phyloP scores from a whole-genome alignment of 2,888 invertebrate species.

The Lithosia quadra region DNA sequence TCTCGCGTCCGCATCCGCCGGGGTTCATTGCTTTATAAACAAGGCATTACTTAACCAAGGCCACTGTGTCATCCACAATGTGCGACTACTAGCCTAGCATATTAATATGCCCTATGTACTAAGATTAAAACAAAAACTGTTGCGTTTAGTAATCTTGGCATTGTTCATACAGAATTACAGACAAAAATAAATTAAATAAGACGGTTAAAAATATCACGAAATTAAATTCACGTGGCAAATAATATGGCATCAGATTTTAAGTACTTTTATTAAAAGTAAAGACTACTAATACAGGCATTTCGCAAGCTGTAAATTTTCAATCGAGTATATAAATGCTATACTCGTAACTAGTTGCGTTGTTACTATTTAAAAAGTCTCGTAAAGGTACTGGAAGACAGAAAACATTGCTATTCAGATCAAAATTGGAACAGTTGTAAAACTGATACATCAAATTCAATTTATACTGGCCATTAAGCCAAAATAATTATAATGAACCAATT shows the following conservation, averaged over 20 bases:
- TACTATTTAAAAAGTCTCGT: slow-evolving; percentile 63
- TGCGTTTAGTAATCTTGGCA: slow-evolving; percentile 65
- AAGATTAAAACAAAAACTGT: slow-evolving; percentile 63
- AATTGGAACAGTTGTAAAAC: slow-evolving; percentile 67
- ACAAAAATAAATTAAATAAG: slow-evolving; percentile 78
- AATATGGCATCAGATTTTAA: slow-evolving; percentile 86
- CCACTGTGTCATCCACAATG: slow-evolving; percentile 82
- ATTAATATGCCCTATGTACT: slow-evolving; percentile 75
- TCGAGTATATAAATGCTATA: slow-evolving; percentile 56
- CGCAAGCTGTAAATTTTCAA: slow-evolving; percentile 47
- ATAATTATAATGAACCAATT: slow-evolving; percentile 73
- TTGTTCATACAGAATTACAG: slow-evolving; percentile 74
- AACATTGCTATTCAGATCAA: slow-evolving; percentile 84
- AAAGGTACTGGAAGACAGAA: slow-evolving; percentile 83
- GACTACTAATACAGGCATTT: slow-evolving; percentile 58
- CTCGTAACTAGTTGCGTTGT: slow-evolving; percentile 60
- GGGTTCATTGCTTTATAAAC: slow-evolving; percentile 75
- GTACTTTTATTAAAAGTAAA: slow-evolving; percentile 80
- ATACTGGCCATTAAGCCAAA: slow-evolving; percentile 79
- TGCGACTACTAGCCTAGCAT: slow-evolving; percentile 80
- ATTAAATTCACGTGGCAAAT: slow-evolving; percentile 84
- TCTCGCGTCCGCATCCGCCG: slow-evolving; percentile 53
- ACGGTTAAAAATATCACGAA: slow-evolving; percentile 83
- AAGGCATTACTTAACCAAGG: slow-evolving; percentile 79
- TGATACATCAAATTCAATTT: slow-evolving; percentile 67